Conservation (phyloP, 2,797 vertebrate species). For the Siniperca scherzeri region DNA sequence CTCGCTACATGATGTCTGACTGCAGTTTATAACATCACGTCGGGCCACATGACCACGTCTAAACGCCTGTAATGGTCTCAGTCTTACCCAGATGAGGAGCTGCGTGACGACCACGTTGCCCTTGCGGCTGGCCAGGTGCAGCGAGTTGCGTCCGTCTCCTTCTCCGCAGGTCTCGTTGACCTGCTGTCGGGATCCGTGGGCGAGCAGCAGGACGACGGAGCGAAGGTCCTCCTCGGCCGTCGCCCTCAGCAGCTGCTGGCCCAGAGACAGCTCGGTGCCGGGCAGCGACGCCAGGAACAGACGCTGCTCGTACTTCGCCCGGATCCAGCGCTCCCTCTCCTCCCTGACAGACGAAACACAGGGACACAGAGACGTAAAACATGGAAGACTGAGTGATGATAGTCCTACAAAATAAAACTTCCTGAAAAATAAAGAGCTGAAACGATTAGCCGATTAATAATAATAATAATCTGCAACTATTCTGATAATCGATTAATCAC, state of each 20-base stretch:
- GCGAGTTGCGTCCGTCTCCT: conserved; percentile 92
- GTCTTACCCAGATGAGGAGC: conserved; percentile 95
- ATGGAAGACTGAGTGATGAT: not conserved
- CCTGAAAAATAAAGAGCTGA: not conserved
- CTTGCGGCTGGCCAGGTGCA: conserved; percentile 94
- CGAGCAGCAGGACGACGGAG: conserved; percentile 92
- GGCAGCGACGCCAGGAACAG: conserved; percentile 92
- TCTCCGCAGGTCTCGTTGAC: conserved; percentile 97
- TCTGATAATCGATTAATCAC: no score
- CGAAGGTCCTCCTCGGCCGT: conserved; percentile 93
- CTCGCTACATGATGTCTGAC: no score
- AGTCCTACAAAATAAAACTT: not conserved
- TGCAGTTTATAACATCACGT: no score
- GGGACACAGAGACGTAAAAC: not conserved
- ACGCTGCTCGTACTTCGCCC: conserved; percentile 99
- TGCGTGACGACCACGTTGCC: conserved; percentile 94
- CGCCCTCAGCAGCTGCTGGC: conserved; percentile 92
- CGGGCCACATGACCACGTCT: no score
- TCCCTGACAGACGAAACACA: conserved; percentile 81
- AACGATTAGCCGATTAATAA: no score
- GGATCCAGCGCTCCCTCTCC: conserved; percentile 97
- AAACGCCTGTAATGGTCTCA: not conserved
- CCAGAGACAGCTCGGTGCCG: conserved; percentile 89
- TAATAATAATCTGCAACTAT: no score
- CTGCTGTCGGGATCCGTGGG: conserved; percentile 92